Percentiles rank a stretch among this genome's conserved stretches.
Conservation (phyloP, 1,140 invertebrate genomes). For the Neelides sp. region DNA sequence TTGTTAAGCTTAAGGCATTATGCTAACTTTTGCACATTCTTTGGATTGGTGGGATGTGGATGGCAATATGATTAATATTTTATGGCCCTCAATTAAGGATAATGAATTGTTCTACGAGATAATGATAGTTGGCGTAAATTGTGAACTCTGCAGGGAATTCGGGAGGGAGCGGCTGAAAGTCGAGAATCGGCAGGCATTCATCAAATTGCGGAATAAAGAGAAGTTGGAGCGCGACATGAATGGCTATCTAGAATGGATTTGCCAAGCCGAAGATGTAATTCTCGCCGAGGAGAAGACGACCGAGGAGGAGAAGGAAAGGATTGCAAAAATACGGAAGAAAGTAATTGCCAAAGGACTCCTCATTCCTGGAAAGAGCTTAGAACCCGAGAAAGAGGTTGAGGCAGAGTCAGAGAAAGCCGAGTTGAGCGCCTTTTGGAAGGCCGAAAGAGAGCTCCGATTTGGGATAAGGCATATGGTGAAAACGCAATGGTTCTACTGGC, state of each 20-base stretch:
- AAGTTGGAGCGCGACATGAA: slow-evolving; percentile 50
- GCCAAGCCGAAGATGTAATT: slow-evolving; percentile 50
- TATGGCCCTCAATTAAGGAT: no score
- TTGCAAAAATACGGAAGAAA: no score
- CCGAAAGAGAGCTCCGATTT: slow-evolving; percentile 30
- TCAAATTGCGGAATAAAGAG: slow-evolving; percentile 47
- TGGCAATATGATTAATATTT: no score
- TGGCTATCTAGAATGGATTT: slow-evolving; percentile 53
- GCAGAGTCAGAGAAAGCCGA: slow-evolving; percentile 80
- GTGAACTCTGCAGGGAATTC: slow-evolving; percentile 49
- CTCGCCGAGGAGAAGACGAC: slow-evolving; percentile 50
- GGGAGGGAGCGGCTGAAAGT: slow-evolving; percentile 55
- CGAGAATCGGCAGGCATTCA: slow-evolving; percentile 49
- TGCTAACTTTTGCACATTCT: no score
- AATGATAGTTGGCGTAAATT: no score
- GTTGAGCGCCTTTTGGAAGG: not conserved
- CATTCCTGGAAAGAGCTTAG: slow-evolving; percentile 91
- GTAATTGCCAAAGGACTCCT: no score
- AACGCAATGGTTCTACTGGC: slow-evolving; percentile 51
- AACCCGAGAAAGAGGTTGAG: slow-evolving; percentile 93
- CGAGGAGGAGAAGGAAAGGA: slow-evolving; percentile 45
- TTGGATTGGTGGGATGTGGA: no score
- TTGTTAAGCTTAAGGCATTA: no score
- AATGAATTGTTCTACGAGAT: no score
- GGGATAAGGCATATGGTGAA: slow-evolving; percentile 41